Evolutionary conservation across 2,113 vertebrate genomes (phyloP).

Genomic region (Cyprinodon variegatus): DNA sequence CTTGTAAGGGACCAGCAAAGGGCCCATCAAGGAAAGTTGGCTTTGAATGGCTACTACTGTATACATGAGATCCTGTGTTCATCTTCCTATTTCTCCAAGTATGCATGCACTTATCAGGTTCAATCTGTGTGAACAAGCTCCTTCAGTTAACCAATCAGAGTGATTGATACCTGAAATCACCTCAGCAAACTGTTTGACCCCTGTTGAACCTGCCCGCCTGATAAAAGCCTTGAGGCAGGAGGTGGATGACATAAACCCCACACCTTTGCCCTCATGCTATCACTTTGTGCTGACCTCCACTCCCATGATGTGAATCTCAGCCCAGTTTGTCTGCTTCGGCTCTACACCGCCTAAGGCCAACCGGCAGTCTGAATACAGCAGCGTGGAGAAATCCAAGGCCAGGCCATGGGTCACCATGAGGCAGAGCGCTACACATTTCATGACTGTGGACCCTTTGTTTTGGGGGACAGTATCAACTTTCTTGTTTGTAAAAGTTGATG

Average conservation of each 20-base stretch:
- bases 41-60: too few relatives aligned
- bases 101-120: neutral
- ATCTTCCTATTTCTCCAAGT: neutral
- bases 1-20: too few relatives aligned
- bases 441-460: constrained; percentile 15
- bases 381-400: constrained; percentile 84
- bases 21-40: too few relatives aligned
- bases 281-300: constrained; percentile 86
- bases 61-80: neutral
- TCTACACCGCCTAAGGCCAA: constrained; percentile 82
- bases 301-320: constrained; percentile 85
- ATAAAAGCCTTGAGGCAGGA: constrained; percentile 84
- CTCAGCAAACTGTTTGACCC: constrained; percentile 23
- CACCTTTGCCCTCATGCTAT: constrained; percentile 77
- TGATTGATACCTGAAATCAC: constrained; percentile 11
- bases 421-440: constrained; percentile 65
- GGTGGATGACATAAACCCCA: constrained; percentile 82
- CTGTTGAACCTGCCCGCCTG: constrained; percentile 14
- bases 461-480: constrained; percentile 21
- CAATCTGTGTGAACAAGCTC: constrained; percentile 9
- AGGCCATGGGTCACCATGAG: constrained; percentile 81
- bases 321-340: constrained; percentile 82
- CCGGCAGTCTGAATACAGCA: constrained; percentile 84
- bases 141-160: constrained; percentile 3
- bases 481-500: constrained; percentile 2